phyloP scores from a whole-genome alignment of 2,888 invertebrate genomes.

The Macropis europaea region DNA sequence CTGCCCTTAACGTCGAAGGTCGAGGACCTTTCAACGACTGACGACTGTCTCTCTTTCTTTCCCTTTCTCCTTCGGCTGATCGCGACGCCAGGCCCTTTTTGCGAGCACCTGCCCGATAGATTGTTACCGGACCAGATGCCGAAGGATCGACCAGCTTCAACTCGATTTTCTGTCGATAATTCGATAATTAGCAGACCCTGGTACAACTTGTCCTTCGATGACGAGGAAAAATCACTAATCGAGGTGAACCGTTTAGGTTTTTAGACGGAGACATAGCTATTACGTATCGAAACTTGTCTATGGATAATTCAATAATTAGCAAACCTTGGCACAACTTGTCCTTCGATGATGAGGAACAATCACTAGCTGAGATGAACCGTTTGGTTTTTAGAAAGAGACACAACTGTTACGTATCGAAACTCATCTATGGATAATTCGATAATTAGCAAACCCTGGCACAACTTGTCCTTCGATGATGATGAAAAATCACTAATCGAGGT shows the following conservation, averaged over 20 bases:
- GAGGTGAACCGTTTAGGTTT: too few relatives aligned
- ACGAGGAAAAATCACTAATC: too few relatives aligned
- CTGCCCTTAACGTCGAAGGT: slow-evolving; percentile 71
- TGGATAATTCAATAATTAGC: too few relatives aligned
- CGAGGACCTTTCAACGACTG: slow-evolving; percentile 69
- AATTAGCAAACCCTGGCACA: slow-evolving; percentile 5
- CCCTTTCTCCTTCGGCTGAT: background rate
- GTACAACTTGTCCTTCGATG: background rate
- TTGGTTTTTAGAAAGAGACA: too few relatives aligned
- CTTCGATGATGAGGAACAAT: too few relatives aligned
- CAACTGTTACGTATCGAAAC: too few relatives aligned
- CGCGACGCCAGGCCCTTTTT: slow-evolving; percentile 54
- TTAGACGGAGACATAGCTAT: too few relatives aligned
- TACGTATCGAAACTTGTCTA: too few relatives aligned
- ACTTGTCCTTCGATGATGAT: too few relatives aligned
- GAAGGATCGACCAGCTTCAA: slow-evolving; percentile 26
- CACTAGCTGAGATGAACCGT: too few relatives aligned
- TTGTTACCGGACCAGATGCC: slow-evolving; percentile 60
- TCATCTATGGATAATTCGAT: slow-evolving; percentile 42
- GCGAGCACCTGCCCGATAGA: slow-evolving; percentile 61
- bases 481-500: too few relatives aligned
- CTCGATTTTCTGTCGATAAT: slow-evolving; percentile 34
- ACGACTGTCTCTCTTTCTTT: slow-evolving; percentile 19
- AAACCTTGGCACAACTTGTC: too few relatives aligned
- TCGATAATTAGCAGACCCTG: slow-evolving; percentile 30